These are phyloP conservation scores for Pseudois nayaur DNA, from an alignment of 2,113 vertebrate species.

Conservation along the genomic window DNA sequence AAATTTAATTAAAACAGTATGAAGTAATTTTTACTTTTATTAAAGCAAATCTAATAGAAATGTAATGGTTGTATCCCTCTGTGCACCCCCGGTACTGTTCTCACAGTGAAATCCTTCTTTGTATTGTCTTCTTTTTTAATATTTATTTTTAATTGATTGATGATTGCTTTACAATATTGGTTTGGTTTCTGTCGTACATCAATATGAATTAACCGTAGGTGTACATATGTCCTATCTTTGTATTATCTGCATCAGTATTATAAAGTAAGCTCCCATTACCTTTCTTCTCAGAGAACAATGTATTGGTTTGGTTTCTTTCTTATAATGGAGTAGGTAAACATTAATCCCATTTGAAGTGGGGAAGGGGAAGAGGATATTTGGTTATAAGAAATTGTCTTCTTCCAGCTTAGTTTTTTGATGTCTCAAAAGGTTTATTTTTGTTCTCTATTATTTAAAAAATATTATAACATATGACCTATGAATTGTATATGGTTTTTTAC, in stretches of 20 bases:
- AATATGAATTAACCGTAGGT: not conserved
- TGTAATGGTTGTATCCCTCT: not conserved
- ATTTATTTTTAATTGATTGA: not conserved
- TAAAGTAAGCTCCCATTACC: not conserved
- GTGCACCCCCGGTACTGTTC: not conserved
- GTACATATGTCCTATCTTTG: not conserved
- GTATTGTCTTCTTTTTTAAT: not conserved
- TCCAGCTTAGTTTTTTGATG: not conserved
- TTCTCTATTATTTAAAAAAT: not conserved
- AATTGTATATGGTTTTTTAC: slow-evolving; percentile 38
- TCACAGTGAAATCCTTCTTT: not conserved
- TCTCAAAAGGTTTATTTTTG: not conserved
- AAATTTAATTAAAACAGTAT: not conserved
- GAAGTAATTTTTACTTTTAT: not conserved
- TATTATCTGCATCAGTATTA: not conserved
- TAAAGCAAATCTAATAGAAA: not conserved
- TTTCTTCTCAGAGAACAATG: not conserved
- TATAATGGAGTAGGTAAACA: not conserved
- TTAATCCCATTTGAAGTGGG: not conserved
- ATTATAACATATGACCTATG: slow-evolving; percentile 11
- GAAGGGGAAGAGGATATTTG: not conserved
- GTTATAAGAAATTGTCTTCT: not conserved
- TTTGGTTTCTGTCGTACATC: not conserved
- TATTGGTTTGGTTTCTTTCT: not conserved
- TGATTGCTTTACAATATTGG: not conserved